These are phyloP conservation scores for Trachymyrmex cornetzi DNA, from an alignment of 1,140 invertebrate species.

Conservation along the genomic window DNA sequence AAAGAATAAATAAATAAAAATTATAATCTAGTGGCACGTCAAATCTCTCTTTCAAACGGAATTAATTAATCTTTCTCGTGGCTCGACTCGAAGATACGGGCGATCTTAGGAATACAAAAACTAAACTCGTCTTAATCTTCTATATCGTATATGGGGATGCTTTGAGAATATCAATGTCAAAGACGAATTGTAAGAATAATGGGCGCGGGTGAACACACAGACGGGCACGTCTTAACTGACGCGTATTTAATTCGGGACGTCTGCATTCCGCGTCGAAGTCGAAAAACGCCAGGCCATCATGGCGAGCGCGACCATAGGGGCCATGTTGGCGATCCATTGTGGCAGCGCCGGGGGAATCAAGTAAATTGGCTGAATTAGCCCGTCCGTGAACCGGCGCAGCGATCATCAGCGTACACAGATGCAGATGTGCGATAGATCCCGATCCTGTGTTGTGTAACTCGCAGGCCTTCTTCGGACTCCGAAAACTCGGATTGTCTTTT, in stretches of 20 bases:
- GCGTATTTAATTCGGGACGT: constrained; percentile 13
- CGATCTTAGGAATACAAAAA: background rate
- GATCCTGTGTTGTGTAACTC: constrained; percentile 45
- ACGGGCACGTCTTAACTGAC: constrained; percentile 16
- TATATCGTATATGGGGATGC: background rate
- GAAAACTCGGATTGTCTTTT: background rate
- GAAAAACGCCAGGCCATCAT: constrained; percentile 31
- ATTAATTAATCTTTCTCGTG: constrained; percentile 27
- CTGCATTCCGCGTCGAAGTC: constrained; percentile 50
- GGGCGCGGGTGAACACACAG: background rate
- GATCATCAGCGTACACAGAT: constrained; percentile 54
- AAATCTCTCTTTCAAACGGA: background rate
- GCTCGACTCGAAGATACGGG: constrained; percentile 13
- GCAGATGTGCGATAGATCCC: constrained; percentile 67
- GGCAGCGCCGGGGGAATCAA: constrained; percentile 72
- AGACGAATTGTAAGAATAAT: constrained; percentile 6
- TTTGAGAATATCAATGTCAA: background rate
- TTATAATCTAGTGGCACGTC: background rate
- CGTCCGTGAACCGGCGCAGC: constrained; percentile 73
- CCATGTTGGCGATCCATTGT: constrained; percentile 67
- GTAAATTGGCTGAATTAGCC: constrained; percentile 81
- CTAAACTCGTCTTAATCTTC: background rate
- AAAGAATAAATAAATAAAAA: constrained; percentile 16
- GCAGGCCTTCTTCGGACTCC: background rate
- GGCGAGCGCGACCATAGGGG: constrained; percentile 38